Percentiles rank a stretch among this genome's conserved stretches.
These are phyloP conservation scores for Salvelinus alpinus DNA, from an alignment of 2,113 vertebrate genomes.

Conservation along the genomic window DNA sequence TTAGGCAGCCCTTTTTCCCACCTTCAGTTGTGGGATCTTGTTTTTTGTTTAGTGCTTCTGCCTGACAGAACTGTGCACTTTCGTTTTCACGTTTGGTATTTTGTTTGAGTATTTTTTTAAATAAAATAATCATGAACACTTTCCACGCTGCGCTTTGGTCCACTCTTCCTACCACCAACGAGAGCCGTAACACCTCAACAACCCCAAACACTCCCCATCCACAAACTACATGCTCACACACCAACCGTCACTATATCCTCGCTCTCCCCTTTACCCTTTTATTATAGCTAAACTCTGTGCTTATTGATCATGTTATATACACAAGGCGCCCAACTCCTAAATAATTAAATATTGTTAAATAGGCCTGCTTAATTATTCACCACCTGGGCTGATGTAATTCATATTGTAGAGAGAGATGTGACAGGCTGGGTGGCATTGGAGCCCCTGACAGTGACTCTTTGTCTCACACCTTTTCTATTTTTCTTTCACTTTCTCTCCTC, in stretches of 20 bases:
- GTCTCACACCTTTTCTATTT: constrained; percentile 30
- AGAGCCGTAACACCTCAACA: background rate
- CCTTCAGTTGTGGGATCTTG: too few relatives aligned
- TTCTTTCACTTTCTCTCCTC: constrained; percentile 4
- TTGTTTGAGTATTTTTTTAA: too few relatives aligned
- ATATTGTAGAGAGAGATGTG: constrained; percentile 78
- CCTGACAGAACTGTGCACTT: too few relatives aligned
- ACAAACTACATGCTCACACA: constrained; percentile 17
- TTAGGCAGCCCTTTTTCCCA: too few relatives aligned
- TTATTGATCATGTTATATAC: constrained; percentile 79
- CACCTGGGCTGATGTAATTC: constrained; percentile 78
- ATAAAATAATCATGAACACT: too few relatives aligned
- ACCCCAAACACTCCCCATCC: constrained; percentile 1
- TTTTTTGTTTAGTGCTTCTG: too few relatives aligned
- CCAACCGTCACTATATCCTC: constrained; percentile 29
- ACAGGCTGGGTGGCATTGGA: constrained; percentile 72
- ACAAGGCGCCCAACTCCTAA: constrained; percentile 71
- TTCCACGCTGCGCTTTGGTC: too few relatives aligned
- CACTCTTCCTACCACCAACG: too few relatives aligned
- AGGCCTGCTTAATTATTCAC: constrained; percentile 79
- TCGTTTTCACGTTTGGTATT: too few relatives aligned
- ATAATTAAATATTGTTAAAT: constrained; percentile 82
- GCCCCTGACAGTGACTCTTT: constrained; percentile 49
- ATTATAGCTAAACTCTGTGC: constrained; percentile 66
- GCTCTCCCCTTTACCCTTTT: constrained; percentile 68